phyloP scores from a whole-genome alignment of 2,888 invertebrate species.

The Dascillus cervinus region DNA sequence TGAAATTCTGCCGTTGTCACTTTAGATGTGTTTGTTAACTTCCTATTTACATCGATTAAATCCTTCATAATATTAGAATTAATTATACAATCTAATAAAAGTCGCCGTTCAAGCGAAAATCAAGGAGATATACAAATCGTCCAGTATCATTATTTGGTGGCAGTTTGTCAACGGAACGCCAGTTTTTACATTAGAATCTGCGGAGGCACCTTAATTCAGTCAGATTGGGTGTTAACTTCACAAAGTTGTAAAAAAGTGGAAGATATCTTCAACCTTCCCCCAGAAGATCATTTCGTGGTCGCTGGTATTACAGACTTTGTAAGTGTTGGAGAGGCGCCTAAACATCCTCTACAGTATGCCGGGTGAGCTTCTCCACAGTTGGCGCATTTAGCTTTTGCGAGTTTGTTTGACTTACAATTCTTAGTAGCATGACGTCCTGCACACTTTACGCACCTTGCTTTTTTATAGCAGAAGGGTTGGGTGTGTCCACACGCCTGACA shows the following conservation, averaged over 20 bases:
- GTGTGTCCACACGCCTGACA: constrained; percentile 20
- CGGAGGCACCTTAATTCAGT: constrained; percentile 9
- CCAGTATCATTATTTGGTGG: constrained; percentile 4
- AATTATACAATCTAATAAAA: too few relatives aligned
- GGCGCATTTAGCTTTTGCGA: constrained; percentile 14
- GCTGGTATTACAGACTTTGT: constrained; percentile 3
- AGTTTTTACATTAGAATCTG: constrained; percentile 5
- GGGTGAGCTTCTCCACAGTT: constrained; percentile 20
- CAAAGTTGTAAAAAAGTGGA: constrained; percentile 7
- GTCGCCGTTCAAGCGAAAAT: too few relatives aligned
- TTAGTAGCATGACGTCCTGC: constrained; percentile 15
- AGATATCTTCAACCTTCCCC: not conserved
- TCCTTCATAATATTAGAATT: too few relatives aligned
- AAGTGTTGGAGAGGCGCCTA: constrained; percentile 3
- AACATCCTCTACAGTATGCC: constrained; percentile 23
- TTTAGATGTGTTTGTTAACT: too few relatives aligned
- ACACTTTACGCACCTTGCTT: constrained; percentile 15
- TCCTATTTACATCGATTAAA: too few relatives aligned
- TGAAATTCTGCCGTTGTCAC: too few relatives aligned
- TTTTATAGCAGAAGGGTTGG: constrained; percentile 17
- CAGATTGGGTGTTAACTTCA: constrained; percentile 10
- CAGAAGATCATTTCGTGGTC: constrained; percentile 2
- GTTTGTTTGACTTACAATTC: constrained; percentile 14
- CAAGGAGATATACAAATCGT: too few relatives aligned
- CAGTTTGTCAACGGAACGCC: not conserved